Conservation (phyloP, 2,113 vertebrate genomes). For the Peromyscus maniculatus region DNA sequence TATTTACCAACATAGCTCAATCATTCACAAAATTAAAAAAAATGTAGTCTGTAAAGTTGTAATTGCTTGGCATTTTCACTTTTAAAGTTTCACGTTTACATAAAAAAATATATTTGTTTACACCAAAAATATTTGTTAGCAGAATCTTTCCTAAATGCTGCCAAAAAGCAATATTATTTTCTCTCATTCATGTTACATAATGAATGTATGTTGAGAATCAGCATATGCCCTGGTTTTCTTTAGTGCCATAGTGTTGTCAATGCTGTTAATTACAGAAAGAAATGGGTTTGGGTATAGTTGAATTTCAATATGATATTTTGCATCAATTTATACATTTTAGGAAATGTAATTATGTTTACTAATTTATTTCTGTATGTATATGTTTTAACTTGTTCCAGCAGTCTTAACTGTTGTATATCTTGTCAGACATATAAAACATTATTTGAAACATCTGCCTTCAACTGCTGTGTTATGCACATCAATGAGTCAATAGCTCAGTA, state of each 20-base stretch:
- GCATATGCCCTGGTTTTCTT: slow-evolving; percentile 63
- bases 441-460: background rate
- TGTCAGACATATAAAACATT: slow-evolving; percentile 39
- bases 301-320: slow-evolving; percentile 30
- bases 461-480: slow-evolving; percentile 39
- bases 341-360: slow-evolving; percentile 36
- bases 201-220: slow-evolving; percentile 56
- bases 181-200: slow-evolving; percentile 45
- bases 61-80: background rate
- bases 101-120: too few species aligned
- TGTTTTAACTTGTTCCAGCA: slow-evolving; percentile 45
- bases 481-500: background rate
- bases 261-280: slow-evolving; percentile 60
- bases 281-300: background rate
- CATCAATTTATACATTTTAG: slow-evolving; percentile 54
- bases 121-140: slow-evolving; percentile 37
- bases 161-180: slow-evolving; percentile 39
- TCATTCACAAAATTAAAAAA: background rate
- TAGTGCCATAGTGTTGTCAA: slow-evolving; percentile 51
- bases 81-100: slow-evolving; percentile 28
- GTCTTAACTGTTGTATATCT: slow-evolving; percentile 50
- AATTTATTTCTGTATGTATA: slow-evolving; percentile 21
- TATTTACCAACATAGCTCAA: background rate
- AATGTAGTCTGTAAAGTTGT: background rate
- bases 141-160: slow-evolving; percentile 42